phyloP scores from a whole-genome alignment of 2,113 vertebrate species.

The Eclectus roratus region DNA sequence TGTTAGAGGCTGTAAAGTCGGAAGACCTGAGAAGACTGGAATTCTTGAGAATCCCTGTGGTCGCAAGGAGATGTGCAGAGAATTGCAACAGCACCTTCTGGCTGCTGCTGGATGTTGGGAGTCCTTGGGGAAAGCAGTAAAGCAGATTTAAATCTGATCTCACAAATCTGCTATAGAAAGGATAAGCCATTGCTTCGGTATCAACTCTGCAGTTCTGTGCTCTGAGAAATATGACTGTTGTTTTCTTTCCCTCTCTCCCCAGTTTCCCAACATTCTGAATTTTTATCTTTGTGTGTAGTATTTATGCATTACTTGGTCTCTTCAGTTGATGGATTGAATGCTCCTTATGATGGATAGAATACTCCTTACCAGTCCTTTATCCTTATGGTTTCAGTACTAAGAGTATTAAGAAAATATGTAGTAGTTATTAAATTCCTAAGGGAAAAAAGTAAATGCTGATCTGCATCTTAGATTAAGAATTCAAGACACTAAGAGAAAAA shows the following conservation, averaged over 20 bases:
- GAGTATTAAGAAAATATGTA: neutral
- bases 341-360: neutral
- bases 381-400: neutral
- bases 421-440: neutral
- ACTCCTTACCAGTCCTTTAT: neutral
- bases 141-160: constrained; percentile 20
- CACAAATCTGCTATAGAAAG: neutral
- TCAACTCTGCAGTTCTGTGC: neutral
- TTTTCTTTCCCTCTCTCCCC: neutral
- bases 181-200: neutral
- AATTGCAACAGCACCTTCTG: neutral
- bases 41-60: neutral
- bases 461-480: neutral
- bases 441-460: neutral
- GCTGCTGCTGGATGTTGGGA: neutral
- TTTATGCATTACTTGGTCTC: neutral
- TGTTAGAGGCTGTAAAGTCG: neutral
- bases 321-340: neutral
- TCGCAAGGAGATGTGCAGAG: neutral
- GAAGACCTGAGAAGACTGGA: neutral
- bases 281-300: neutral
- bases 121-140: neutral
- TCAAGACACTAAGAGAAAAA: neutral
- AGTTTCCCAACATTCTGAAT: neutral
- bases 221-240: neutral